Conservation (phyloP, 2,797 vertebrate species). For the Danio tinwini region DNA sequence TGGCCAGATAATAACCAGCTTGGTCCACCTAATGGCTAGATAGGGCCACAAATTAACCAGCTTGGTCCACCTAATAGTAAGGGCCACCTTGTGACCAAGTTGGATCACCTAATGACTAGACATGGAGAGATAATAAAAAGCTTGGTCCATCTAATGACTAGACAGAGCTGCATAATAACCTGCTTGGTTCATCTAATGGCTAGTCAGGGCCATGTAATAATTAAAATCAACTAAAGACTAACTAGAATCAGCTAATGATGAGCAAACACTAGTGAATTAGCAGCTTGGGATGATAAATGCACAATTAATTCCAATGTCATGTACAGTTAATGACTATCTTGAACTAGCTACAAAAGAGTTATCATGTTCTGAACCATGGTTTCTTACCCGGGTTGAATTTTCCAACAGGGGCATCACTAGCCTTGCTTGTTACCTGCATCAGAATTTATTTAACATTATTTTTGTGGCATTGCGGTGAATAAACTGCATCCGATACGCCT, state of each 20-base stretch:
- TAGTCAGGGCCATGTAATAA: not conserved
- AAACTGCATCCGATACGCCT: not conserved
- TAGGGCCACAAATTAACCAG: too few relatives aligned
- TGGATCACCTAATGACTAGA: not conserved
- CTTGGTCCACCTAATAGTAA: not conserved
- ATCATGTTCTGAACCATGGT: not conserved
- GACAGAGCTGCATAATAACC: not conserved
- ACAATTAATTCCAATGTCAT: not conserved
- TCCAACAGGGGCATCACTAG: not conserved
- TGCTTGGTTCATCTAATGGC: too few relatives aligned
- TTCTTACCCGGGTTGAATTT: not conserved
- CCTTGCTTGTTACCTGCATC: constrained; percentile 27
- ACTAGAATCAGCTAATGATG: not conserved
- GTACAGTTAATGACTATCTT: not conserved
- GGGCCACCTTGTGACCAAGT: not conserved
- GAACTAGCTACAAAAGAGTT: not conserved
- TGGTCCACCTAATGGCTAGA: too few relatives aligned
- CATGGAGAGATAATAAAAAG: not conserved
- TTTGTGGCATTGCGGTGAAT: not conserved
- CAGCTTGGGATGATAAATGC: not conserved
- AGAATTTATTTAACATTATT: not conserved
- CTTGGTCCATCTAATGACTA: not conserved
- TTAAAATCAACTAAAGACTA: not conserved
- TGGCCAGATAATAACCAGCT: too few relatives aligned
- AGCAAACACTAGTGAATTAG: not conserved